Percentiles rank a stretch among this genome's conserved stretches.
Evolutionary conservation across 2,113 vertebrate species (phyloP).

Genomic region (Cichladusa arquata): DNA sequence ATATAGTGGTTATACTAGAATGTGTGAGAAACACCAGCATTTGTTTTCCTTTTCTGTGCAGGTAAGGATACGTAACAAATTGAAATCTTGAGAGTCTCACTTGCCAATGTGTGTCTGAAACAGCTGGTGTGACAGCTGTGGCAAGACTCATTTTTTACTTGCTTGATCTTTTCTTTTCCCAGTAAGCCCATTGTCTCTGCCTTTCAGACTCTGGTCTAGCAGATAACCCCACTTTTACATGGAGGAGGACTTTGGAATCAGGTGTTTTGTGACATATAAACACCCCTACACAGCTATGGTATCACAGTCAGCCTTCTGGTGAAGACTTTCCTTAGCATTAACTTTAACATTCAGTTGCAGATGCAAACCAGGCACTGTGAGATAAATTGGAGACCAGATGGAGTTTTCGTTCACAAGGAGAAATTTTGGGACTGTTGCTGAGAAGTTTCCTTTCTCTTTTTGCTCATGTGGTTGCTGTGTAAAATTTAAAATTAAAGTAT

Average conservation of each 20-base stretch:
- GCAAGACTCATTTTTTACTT: neutral
- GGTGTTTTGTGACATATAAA: neutral
- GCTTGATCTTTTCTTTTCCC: neutral
- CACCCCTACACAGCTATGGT: neutral
- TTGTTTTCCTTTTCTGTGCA: neutral
- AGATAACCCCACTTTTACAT: neutral
- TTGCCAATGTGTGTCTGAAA: neutral
- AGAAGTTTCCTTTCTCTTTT: neutral
- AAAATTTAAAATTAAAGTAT: constrained; percentile 1
- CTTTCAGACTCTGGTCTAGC: neutral
- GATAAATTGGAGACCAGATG: neutral
- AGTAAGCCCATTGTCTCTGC: neutral
- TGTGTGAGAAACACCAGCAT: neutral
- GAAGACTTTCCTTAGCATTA: neutral
- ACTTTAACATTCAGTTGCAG: neutral
- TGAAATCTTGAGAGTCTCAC: neutral
- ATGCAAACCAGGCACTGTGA: neutral
- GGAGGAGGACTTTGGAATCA: neutral
- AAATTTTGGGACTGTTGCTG: neutral
- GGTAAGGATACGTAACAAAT: neutral
- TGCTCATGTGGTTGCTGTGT: neutral
- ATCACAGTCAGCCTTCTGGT: neutral
- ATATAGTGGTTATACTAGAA: neutral
- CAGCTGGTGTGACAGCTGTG: constrained; percentile 3
- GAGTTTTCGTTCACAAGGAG: neutral